Evolutionary conservation across 23 tunicate species (phyloP).

Genomic region (Corella eumyota): DNA sequence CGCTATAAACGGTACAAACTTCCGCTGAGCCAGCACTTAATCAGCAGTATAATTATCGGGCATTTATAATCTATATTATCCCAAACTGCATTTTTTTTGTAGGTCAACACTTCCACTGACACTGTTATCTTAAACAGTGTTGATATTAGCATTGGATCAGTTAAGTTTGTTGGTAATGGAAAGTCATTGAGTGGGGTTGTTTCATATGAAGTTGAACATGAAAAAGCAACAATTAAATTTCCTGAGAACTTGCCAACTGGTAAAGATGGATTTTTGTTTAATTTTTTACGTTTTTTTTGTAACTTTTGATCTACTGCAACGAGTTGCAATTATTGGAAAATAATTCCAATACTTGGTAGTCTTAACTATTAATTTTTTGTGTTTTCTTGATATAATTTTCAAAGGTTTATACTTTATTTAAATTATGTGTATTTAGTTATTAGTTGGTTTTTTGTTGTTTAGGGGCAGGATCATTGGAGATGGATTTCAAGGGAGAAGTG

Average conservation of each 20-base stretch:
- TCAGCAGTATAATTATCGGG: too few species aligned
- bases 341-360: neutral
- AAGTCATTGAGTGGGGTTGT: slow-evolving; percentile 15
- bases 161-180: slow-evolving; percentile 8
- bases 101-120: slow-evolving; percentile 55
- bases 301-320: neutral
- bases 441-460: neutral
- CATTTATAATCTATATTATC: too few species aligned
- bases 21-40: too few species aligned
- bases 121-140: slow-evolving; percentile 44
- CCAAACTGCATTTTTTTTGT: too few species aligned
- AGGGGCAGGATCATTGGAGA: slow-evolving; percentile 49
- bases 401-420: neutral
- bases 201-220: slow-evolving; percentile 31
- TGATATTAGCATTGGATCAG: slow-evolving; percentile 60
- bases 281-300: neutral
- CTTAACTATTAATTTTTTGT: neutral
- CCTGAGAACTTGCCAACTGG: slow-evolving; percentile 44
- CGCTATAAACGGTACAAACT: too few species aligned
- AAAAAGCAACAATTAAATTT: slow-evolving; percentile 47
- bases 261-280: slow-evolving; percentile 5
- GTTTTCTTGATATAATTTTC: neutral
- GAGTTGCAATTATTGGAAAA: neutral
- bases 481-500: slow-evolving; percentile 66
- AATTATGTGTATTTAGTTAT: too few species aligned